Base-by-base conservation (phyloP, 1,140 invertebrate genomes). In the Drosophila takahashii region DNA sequence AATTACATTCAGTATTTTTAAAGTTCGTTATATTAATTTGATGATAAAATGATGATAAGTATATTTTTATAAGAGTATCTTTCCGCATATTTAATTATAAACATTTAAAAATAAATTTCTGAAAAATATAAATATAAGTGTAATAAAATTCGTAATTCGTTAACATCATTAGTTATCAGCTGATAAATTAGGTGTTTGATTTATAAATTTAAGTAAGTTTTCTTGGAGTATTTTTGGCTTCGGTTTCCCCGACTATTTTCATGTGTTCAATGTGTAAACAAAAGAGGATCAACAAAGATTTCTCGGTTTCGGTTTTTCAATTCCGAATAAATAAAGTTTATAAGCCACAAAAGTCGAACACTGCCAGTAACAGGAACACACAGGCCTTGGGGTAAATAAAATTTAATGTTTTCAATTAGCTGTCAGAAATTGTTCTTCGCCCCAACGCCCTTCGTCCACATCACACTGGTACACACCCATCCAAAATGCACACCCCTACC, bases 321-420 rank as follows among this genome's bases (percentile, higher is more conserved):
- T 54, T 44, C 26, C 2, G 44, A 48, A 41, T 47, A 22, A 58
- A 42, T 58, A 3, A 13, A 50, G 29, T 62, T 32, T 51, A 52
- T 26, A 3, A 52, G 18, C 61, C 48, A 61, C 32, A 45, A 56
- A 51, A 76, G 56, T 48, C 36, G 26, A 51, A 51, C 16, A 22
- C 34, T 48, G 56, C 36, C 36, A 51, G 27, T 34, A 22, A 51
- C 36, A 51, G 27, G 39, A 22, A 51, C 51, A 60, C 37, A 58
- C 47, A 64, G 44, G 32, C 50, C 37, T 60, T 8, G 18, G 22
- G 61, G 56, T 67, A 69, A 79, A 71, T 65, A 72, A 69, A 77
- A 79, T 79, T 87, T 83, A 89, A 89, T 87, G 83, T 89, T 79
- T 87, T 87, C 84, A 87, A 87, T 87, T 89, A 87, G 76, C 83